These are phyloP conservation scores for Crocidura indochinensis DNA, from an alignment of 2,797 vertebrate genomes.

Conservation along the genomic window DNA sequence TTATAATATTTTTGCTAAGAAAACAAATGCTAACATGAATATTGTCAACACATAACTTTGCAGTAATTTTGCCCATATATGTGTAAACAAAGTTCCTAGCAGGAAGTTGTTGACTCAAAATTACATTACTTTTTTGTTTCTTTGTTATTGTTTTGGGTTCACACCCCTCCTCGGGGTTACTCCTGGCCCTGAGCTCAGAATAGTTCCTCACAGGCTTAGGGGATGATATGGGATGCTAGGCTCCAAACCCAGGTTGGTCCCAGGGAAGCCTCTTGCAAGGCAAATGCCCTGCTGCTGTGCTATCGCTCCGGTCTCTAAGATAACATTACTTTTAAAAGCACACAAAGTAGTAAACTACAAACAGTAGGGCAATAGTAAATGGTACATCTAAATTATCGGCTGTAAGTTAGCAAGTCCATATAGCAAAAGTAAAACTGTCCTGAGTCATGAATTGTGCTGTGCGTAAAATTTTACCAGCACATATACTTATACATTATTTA, in stretches of 20 bases:
- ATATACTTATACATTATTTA: conserved; percentile 2
- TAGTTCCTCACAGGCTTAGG: too few species aligned
- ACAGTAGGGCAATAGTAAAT: not conserved
- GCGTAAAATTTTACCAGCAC: not conserved
- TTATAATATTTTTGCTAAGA: conserved; percentile 9
- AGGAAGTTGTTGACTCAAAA: conserved; percentile 13
- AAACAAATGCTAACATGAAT: not conserved
- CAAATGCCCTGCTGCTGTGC: too few species aligned
- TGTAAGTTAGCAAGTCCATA: conserved; percentile 37
- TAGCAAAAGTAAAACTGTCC: conserved; percentile 43
- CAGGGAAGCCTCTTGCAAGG: too few species aligned
- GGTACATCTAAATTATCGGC: not conserved
- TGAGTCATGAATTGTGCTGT: not conserved
- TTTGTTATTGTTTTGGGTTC: too few species aligned
- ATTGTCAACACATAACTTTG: not conserved
- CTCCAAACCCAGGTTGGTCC: too few species aligned
- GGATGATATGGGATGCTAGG: too few species aligned
- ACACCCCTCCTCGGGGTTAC: too few species aligned
- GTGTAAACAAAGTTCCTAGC: not conserved
- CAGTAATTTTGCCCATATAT: not conserved
- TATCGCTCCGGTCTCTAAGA: too few species aligned
- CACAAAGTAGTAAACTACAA: conserved; percentile 47
- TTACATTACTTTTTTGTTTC: not conserved
- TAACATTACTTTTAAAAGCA: conserved; percentile 20
- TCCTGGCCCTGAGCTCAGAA: too few species aligned